A percentile compares a stretch with the other conserved stretches of the same genome.
phyloP scores from a whole-genome alignment of 2,797 vertebrate genomes.

The Eospalax fontanierii region DNA sequence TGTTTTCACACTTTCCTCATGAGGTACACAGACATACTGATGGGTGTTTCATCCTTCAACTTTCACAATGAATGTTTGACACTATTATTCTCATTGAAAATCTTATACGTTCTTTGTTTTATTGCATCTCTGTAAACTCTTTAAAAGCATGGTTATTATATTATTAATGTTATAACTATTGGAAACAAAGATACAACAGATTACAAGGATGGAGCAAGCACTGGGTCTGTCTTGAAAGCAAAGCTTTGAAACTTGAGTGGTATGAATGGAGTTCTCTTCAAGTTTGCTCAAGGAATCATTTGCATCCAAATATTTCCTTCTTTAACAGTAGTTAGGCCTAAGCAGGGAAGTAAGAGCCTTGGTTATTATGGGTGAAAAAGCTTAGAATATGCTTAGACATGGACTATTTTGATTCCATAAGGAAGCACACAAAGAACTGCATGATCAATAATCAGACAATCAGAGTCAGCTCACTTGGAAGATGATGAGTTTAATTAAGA shows the following conservation, averaged over 20 bases:
- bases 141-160: not conserved
- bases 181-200: not conserved
- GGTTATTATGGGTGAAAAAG: not conserved
- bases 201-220: not conserved
- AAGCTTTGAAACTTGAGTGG: not conserved
- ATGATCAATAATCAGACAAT: not conserved
- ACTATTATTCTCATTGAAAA: not conserved
- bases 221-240: not conserved
- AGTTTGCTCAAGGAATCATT: not conserved
- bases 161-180: not conserved
- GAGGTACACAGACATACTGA: constrained; percentile 44
- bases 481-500: constrained; percentile 15
- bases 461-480: constrained; percentile 7
- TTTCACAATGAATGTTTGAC: constrained; percentile 36
- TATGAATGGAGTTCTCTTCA: constrained; percentile 3
- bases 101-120: constrained; percentile 17
- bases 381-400: not conserved
- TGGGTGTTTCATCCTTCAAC: constrained; percentile 43
- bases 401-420: not conserved
- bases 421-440: not conserved
- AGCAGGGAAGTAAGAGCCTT: not conserved
- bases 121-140: constrained; percentile 22
- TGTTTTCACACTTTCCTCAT: constrained; percentile 23
- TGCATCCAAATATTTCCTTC: constrained; percentile 17
- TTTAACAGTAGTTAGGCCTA: not conserved